A percentile compares a stretch with the other conserved stretches of the same genome.
Conservation (phyloP, 2,113 vertebrate species). For the Scortum barcoo region DNA sequence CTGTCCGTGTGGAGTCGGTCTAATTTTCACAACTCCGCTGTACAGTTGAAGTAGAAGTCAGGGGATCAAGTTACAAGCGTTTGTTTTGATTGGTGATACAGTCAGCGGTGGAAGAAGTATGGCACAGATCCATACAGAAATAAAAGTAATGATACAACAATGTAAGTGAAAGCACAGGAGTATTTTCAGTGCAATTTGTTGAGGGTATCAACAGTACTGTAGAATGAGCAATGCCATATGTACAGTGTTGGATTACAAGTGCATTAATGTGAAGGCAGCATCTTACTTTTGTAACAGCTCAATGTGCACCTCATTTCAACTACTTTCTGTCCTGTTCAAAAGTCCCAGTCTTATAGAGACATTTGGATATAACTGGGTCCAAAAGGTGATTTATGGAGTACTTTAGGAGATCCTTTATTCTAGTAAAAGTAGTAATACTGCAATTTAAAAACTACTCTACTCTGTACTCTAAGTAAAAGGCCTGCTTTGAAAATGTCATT, state of each 20-base stretch:
- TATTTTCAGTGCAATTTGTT: background rate
- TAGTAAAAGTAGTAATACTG: background rate
- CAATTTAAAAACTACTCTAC: no score
- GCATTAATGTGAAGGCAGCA: background rate
- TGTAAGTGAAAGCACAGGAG: background rate
- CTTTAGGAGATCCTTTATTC: background rate
- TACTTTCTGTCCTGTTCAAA: background rate
- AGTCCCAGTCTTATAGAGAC: background rate
- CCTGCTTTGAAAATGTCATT: background rate
- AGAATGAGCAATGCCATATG: background rate
- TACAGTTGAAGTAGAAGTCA: background rate
- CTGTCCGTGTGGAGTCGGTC: conserved; percentile 43
- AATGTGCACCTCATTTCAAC: background rate
- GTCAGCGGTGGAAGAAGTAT: background rate
- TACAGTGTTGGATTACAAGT: no score
- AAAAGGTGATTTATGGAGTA: background rate
- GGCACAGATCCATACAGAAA: background rate
- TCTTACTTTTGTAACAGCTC: background rate
- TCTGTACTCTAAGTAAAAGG: background rate
- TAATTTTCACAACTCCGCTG: background rate
- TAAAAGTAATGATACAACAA: background rate
- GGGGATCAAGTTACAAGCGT: background rate
- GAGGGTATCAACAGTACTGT: background rate
- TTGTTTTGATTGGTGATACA: conserved; percentile 20
- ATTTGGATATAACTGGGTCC: background rate